Evolutionary conservation across 2,888 invertebrate species (phyloP), one percentile per base, ranked within the genome.

Genomic region (Lacanobia wlatinum): DNA sequence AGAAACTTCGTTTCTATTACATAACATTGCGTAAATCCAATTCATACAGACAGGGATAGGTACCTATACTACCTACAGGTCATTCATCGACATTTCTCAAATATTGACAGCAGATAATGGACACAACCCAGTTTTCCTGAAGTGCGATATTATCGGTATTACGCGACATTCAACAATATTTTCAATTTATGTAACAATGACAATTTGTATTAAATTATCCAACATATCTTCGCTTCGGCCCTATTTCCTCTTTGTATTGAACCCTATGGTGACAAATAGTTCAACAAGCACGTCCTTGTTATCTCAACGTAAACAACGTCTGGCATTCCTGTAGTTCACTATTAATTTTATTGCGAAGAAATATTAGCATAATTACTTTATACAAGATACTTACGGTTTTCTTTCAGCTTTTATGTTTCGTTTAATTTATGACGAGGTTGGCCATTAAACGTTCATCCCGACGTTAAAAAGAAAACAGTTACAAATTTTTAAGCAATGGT

Each of bases 141-240:
- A 55, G 8, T 23, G 23, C 14, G 34, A 70, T 59, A 74, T 61
- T n/a, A n/a, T n/a, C 23, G 16, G 21, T n/a, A 55, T 53, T 34
- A 46, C 50, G 56, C 21, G 58, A 23, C 52, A 52, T 53, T 60
- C 38, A 7, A n/a, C n/a, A 40, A 65, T 55, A 68, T 74, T 58
- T 64, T 38, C 63, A 65, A 71, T 73, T 71, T 53, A 28, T 71
- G 65, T 70, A 64, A 53, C 69, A 56, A 55, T 72, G 69, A 50
- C 68, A 64, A 65, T 72, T 61, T 60, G 23, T 73, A 53, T 28
- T 40, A 70, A 82, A 78, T 78, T 73, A 73, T 78, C 50, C 65
- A 75, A 75, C 70, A 67, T 52, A 65, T 61, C 60, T 59, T 48
- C 50, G 34, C 18, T 53, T 68, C 18, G 43, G 16, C 53, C 52